A percentile compares a stretch with the other conserved stretches of the same genome.
Evolutionary conservation across 2,797 vertebrate genomes (phyloP).

Genomic region (Hyperoplus immaculatus): DNA sequence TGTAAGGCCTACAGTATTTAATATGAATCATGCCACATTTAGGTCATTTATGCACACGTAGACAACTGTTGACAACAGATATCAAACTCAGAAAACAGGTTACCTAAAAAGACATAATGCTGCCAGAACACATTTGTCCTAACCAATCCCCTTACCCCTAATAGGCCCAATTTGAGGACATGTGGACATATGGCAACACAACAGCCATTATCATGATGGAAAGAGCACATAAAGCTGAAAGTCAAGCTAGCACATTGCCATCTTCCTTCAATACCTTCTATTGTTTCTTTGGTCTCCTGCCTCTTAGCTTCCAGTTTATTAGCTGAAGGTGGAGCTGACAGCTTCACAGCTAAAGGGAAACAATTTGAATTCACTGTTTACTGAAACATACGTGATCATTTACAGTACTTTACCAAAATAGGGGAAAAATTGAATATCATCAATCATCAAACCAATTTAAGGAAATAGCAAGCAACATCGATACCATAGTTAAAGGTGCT

Average conservation of each 20-base stretch:
- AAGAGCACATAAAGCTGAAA: constrained; percentile 32
- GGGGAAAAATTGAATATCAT: too few species aligned
- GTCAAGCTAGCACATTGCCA: constrained; percentile 3
- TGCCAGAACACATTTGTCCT: neutral
- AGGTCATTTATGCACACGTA: neutral
- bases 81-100: constrained; percentile 1
- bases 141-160: neutral
- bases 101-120: neutral
- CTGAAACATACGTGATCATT: constrained; percentile 8
- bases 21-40: neutral
- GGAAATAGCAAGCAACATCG: neutral
- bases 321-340: constrained; percentile 29
- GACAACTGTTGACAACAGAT: neutral
- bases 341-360: constrained; percentile 61
- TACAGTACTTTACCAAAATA: neutral
- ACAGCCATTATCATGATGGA: constrained; percentile 31
- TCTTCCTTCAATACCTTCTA: constrained; percentile 57
- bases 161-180: constrained; percentile 1
- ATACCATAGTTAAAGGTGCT: too few species aligned
- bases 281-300: constrained; percentile 54
- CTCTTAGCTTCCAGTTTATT: constrained; percentile 50
- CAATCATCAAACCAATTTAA: neutral
- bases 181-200: constrained; percentile 20
- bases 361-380: constrained; percentile 25
- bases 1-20: neutral